These are phyloP conservation scores for Helobdella robusta DNA, from an alignment of 2,888 invertebrate species.

Conservation along the genomic window DNA sequence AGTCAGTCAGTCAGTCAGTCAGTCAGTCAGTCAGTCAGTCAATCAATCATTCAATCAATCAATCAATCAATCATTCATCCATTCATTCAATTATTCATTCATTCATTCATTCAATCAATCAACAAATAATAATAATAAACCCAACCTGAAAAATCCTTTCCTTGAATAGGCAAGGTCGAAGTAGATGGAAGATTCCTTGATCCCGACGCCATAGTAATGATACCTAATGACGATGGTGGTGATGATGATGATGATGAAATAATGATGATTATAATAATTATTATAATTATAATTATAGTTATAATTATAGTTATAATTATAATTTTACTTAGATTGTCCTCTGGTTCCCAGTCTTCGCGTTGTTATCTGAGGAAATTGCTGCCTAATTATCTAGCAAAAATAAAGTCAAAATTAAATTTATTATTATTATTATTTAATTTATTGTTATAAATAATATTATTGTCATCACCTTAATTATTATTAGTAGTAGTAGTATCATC, in stretches of 20 bases:
- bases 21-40: too few species aligned
- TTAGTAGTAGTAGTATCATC: too few species aligned
- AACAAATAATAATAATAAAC: too few species aligned
- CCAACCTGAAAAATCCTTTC: constrained; percentile 47
- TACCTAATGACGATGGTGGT: constrained; percentile 40
- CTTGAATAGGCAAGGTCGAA: constrained; percentile 51
- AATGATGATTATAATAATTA: not conserved
- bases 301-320: not conserved
- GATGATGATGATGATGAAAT: not conserved
- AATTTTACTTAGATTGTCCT: constrained; percentile 52
- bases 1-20: too few species aligned
- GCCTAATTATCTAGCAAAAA: constrained; percentile 51
- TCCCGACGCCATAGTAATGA: constrained; percentile 54
- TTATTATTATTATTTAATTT: too few species aligned
- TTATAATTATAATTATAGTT: not conserved
- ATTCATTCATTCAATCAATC: too few species aligned
- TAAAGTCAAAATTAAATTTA: not conserved
- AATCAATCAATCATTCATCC: too few species aligned
- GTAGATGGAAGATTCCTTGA: constrained; percentile 50
- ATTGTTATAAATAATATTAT: too few species aligned
- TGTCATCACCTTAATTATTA: too few species aligned
- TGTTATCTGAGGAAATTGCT: constrained; percentile 53
- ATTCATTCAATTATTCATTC: too few species aligned
- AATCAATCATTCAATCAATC: too few species aligned
- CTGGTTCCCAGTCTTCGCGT: constrained; percentile 53